phyloP scores from a whole-genome alignment of 1,140 invertebrate species.

The Bombus impatiens region DNA sequence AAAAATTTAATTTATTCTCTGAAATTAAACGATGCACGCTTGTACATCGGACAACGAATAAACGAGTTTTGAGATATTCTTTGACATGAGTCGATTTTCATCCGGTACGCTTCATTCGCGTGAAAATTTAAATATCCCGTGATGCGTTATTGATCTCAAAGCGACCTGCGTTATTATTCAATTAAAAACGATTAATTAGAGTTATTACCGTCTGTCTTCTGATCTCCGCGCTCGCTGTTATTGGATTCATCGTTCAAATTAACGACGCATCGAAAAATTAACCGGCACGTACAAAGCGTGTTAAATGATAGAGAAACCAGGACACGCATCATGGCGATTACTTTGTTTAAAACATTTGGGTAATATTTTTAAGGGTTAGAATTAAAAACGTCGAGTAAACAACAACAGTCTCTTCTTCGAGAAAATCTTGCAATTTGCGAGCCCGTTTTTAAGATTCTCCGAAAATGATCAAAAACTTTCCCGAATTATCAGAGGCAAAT shows the following conservation, averaged over 20 bases:
- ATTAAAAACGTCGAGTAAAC: too few species aligned
- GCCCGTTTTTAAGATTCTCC: too few species aligned
- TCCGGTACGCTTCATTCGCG: background rate
- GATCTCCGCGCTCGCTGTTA: background rate
- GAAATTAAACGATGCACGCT: background rate
- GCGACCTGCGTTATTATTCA: background rate
- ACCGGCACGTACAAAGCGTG: background rate
- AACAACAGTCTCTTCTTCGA: too few species aligned
- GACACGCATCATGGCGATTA: background rate
- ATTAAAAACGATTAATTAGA: conserved; percentile 9
- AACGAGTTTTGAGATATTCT: background rate
- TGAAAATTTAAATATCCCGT: background rate
- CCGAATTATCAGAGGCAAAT: too few species aligned
- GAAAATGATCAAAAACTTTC: too few species aligned
- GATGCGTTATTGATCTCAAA: background rate
- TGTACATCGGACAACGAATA: background rate
- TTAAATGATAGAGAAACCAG: background rate
- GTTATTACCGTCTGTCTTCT: background rate
- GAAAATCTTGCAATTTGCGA: too few species aligned
- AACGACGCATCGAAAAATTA: background rate
- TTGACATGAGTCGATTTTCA: background rate
- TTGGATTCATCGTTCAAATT: background rate
- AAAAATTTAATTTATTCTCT: background rate
- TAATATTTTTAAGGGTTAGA: too few species aligned
- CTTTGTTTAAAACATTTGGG: background rate